Base-by-base conservation (phyloP, 2,113 vertebrate species). In the Corvus hawaiiensis region DNA sequence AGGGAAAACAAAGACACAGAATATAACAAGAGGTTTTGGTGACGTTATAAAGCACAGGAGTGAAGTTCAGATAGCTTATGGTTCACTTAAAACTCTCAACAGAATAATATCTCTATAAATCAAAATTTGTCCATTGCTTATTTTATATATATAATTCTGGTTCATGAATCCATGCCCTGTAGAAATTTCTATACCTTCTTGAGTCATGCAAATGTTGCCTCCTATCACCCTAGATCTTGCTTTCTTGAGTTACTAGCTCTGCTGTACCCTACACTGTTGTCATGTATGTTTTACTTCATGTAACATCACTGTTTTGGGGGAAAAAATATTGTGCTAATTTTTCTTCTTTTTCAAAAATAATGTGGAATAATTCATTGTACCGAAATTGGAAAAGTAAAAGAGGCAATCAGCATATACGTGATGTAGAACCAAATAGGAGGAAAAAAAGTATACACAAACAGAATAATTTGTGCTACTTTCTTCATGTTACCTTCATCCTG, bases 61-160 rank as follows among this genome's bases (percentile, higher is more conserved):
- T 13, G 37, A 81, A 46, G 54, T 77, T 74, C 48, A 81, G 49
- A 68, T 72, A 56, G 32, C 69, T 93, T 62, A 87, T 68, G 56
- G 77, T 93, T 56, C 49, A 66, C 43, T 73, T 93, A 93, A 79
- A 87, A 87, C 48, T 83, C 66, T 91, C 30, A 59, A 41, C n/a
- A 49, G 90, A 91, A 73, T 79, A 76, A 43, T 62, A 79, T 75
- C 46, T 78, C 48, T 82, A 59, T 67, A 93, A 69, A 94, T 76
- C 78, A 91, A 87, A 87, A 85, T n/a, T 74, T 86, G 8, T 58
- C 61, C 41, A n/a, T 68, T 89, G 74, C 68, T 82, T 84, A 66
- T 87, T 94, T 95, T 75, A 71, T 86, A 21, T 86, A 54, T 84
- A 33, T 84, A 72, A 72, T 77, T 96, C 75, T 95, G 85, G 84